phyloP scores from a whole-genome alignment of 2,797 vertebrate species.

The Rousettus madagascariensis region DNA sequence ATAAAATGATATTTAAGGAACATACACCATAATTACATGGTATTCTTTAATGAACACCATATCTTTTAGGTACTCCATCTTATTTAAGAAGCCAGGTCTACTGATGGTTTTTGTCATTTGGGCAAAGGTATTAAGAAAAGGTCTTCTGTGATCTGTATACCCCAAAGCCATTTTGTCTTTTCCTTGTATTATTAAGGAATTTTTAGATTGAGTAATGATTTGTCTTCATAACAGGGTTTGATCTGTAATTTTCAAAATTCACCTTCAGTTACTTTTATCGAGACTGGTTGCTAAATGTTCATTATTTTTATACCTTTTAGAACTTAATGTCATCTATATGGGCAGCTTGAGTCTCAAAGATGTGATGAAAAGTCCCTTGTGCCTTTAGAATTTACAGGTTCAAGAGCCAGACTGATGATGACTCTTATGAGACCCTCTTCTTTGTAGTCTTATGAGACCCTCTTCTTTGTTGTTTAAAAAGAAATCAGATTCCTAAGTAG shows the following conservation, averaged over 20 bases:
- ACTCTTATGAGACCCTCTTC: neutral
- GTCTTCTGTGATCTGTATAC: neutral
- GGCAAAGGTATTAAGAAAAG: neutral
- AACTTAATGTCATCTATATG: neutral
- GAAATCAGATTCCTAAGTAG: neutral
- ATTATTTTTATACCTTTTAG: slow-evolving; percentile 32
- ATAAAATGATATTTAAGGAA: slow-evolving; percentile 6
- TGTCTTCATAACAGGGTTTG: slow-evolving; percentile 31
- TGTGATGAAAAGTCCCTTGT: slow-evolving; percentile 11
- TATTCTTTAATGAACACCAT: neutral
- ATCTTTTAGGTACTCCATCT: neutral
- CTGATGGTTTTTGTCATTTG: neutral
- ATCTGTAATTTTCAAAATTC: slow-evolving; percentile 6
- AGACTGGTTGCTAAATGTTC: neutral
- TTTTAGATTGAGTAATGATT: slow-evolving; percentile 7
- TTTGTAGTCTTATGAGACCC: neutral
- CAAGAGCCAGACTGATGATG: neutral
- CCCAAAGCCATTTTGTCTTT: slow-evolving; percentile 23
- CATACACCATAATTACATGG: neutral
- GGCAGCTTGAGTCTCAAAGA: neutral
- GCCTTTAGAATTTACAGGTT: neutral
- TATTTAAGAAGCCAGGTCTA: slow-evolving; percentile 24
- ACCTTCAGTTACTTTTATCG: neutral
- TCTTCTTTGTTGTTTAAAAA: neutral
- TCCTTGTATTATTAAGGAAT: neutral